Base-by-base conservation (phyloP, 2,888 invertebrate species). In the Bembecia ichneumoniformis region DNA sequence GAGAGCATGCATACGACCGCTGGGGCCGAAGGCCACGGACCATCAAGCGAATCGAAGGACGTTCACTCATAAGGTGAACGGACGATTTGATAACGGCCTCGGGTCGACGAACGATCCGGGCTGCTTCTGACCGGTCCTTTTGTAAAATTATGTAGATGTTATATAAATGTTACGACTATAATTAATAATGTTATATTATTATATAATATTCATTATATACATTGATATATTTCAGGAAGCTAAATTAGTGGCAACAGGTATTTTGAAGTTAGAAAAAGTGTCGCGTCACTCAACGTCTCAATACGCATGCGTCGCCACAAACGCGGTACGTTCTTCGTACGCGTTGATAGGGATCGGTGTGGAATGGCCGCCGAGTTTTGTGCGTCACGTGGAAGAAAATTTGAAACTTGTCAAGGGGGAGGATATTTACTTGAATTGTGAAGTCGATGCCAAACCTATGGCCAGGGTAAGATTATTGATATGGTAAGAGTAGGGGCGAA, bases 271-370 rank as follows among this genome's bases (percentile, higher is more conserved):
- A 0, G 1, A 47, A 0, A 83, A 82, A 48, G 65, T 82, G 3
- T 68, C 78, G 1, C 77, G 87, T 0, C 34, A 59, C 0, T 84
- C 90, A 55, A 75, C 84, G 3, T 87, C 90, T 0, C 74, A 77
- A 1, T 92, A 90, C 66, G 84, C 88, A 0, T 93, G 92, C 59
- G 77, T 88, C 1, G 91, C 89, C 0, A 73, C 79, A 16, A 92
- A 92, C 70, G 76, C 79, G 0, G 90, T 89, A 0, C 91, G 91
- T 0, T 81, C 86, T 0, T 81, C 82, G 1, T 77, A 83, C 46
- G 82, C 89, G 1, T 74, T 76, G 0, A 87, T 91, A 47, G 61
- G 71, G n/a, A 64, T 93, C 0, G 69, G 70, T 11, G 89, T 93
- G 0, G 82, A 90, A 52, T 87, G 89, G 82, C 63, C 82, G 47